Base-by-base conservation (phyloP, 2,113 vertebrate genomes). In the Trichomycterus rosablanca region DNA sequence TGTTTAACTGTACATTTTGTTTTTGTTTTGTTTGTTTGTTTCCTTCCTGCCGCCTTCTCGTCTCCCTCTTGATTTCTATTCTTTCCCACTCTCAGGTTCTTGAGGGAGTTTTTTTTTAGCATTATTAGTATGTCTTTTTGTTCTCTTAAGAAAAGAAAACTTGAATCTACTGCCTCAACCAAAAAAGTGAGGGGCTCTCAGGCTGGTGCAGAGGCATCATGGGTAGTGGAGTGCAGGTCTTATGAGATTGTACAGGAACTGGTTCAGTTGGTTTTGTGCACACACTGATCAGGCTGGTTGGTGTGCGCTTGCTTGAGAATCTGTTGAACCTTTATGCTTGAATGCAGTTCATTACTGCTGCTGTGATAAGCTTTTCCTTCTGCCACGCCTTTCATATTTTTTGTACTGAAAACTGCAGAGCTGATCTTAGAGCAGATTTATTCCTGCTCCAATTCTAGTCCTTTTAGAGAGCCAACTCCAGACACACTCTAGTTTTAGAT, bases 81-180 rank as follows among this genome's bases (percentile, higher is more conserved):
- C 61, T 32, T 4, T 48, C 20, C 18, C 22, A 35, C 62, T 60
- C 57, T 68, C 65, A 53, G 66, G 58, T 67, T 67, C 16, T 59
- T 12, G 28, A 59, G 55, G 22, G 40, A 67, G 11, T 50, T 59
- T 66, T 45, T 53, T 15, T 24, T 40, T 22, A 28, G 5, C n/a
- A n/a, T n/a, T n/a, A n/a, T n/a, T n/a, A n/a, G n/a, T 28, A 43
- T 24, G 8, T 59, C 54, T 56, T 35, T 57, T 70, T 44, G 35
- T 72, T 53, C 59, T 19, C 23, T 32, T 20, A 42, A 64, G 26
- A 48, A 19, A 56, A 49, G 66, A 75, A 74, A 68, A 77, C 77
- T 74, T 76, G 72, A 79, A 79, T 63, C 65, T 65, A 62, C 59
- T 63, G 70, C 65, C 74, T 71, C 63, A 48, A 20, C 46, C 39